Evolutionary conservation across 1,140 invertebrate genomes (phyloP).

Genomic region (Trialeurodes vaporariorum): DNA sequence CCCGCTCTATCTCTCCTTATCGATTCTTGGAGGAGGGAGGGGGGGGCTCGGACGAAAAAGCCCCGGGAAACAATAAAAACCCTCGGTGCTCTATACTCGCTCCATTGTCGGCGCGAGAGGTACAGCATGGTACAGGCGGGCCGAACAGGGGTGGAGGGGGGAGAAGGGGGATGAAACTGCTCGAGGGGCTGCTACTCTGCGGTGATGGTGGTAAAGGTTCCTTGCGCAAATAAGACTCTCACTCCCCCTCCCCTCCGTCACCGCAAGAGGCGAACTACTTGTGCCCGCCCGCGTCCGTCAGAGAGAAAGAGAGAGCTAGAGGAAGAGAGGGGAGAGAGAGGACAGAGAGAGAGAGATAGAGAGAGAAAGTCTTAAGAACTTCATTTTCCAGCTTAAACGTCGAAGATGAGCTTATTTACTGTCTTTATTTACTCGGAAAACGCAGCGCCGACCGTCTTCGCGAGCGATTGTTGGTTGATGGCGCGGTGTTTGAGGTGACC

Average conservation of each 20-base stretch:
- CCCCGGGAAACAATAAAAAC: not conserved
- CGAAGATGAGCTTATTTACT: not conserved
- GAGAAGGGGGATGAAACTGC: not conserved
- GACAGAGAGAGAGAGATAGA: too few relatives aligned
- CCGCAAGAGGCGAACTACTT: not conserved
- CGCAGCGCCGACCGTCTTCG: too few relatives aligned
- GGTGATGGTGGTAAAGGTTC: not conserved
- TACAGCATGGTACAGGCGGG: not conserved
- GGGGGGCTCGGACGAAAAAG: not conserved
- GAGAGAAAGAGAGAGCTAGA: too few relatives aligned
- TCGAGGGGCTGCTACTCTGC: too few relatives aligned
- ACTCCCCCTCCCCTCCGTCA: not conserved
- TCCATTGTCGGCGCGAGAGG: not conserved
- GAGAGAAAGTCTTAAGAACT: too few relatives aligned
- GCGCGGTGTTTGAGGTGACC: too few relatives aligned
- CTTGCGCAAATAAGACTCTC: not conserved
- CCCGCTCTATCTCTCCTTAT: not conserved
- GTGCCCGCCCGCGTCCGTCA: too few relatives aligned
- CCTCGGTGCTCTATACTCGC: too few relatives aligned
- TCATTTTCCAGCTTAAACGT: not conserved
- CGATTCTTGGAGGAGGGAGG: too few relatives aligned
- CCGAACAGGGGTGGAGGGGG: too few relatives aligned
- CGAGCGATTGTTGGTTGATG: too few relatives aligned
- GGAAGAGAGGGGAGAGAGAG: too few relatives aligned
- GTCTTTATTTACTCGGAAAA: not conserved